Conservation (phyloP, 2,113 vertebrate genomes). For the Ascaphus truei region DNA sequence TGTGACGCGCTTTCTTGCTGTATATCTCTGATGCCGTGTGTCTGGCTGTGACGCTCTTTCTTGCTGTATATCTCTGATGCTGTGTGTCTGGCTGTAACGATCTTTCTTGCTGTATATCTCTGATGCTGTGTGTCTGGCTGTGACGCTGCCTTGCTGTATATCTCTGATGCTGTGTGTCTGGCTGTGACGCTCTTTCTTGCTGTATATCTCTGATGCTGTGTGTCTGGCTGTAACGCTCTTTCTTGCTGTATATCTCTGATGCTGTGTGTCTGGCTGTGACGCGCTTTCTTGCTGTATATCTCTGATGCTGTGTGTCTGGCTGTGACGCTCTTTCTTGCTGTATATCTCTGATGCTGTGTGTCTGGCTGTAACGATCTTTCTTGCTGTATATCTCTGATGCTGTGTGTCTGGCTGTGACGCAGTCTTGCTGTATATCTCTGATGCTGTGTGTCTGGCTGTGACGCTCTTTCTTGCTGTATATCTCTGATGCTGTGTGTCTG, state of each 20-base stretch:
- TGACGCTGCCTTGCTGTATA: not conserved
- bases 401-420: not conserved
- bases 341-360: not conserved
- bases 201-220: not conserved
- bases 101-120: not conserved
- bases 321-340: not conserved
- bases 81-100: not conserved
- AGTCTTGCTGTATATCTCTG: not conserved
- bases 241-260: not conserved
- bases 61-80: not conserved
- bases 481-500: not conserved
- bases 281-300: not conserved
- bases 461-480: not conserved
- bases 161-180: not conserved
- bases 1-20: not conserved
- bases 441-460: not conserved
- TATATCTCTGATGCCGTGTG: not conserved
- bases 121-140: not conserved
- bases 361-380: not conserved
- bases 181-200: not conserved
- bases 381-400: not conserved
- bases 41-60: not conserved
- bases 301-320: not conserved
- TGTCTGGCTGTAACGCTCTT: not conserved
- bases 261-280: not conserved